A percentile compares a stretch with the other conserved stretches of the same genome.
Evolutionary conservation across 2,797 vertebrate species (phyloP).

Genomic region (Eurystomus glaucurus): DNA sequence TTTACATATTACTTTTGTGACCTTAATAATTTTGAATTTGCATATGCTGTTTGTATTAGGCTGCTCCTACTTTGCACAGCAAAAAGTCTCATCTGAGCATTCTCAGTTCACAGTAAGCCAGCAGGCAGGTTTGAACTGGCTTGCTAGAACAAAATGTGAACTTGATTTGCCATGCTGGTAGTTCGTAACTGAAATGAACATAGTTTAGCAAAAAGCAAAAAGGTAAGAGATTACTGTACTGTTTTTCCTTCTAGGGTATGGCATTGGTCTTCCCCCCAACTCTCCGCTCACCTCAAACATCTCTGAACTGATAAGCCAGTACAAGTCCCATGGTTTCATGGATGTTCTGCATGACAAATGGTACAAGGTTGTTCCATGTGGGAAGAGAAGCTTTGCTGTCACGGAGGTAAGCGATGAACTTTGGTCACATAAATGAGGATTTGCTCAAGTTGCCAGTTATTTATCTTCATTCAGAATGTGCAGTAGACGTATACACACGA

Average conservation of each 20-base stretch:
- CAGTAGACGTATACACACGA: rapidly evolving
- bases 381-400: conserved; percentile 96
- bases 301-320: conserved; percentile 96
- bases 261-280: conserved; percentile 96
- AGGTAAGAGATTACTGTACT: not conserved
- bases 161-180: rapidly evolving
- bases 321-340: conserved; percentile 99
- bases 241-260: conserved; percentile 89
- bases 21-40: not conserved
- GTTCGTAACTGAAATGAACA: not conserved
- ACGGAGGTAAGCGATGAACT: conserved; percentile 90
- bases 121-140: not conserved
- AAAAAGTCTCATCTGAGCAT: not conserved
- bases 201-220: not conserved
- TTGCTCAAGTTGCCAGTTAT: not conserved
- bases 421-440: rapidly evolving
- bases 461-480: not conserved
- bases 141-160: not conserved
- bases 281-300: conserved; percentile 96
- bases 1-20: not conserved
- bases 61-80: not conserved
- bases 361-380: conserved; percentile 98
- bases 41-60: not conserved
- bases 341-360: conserved; percentile 98
- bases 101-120: not conserved